Base-by-base conservation (phyloP, 2,888 invertebrate genomes). In the Cataglyphis cursor region DNA sequence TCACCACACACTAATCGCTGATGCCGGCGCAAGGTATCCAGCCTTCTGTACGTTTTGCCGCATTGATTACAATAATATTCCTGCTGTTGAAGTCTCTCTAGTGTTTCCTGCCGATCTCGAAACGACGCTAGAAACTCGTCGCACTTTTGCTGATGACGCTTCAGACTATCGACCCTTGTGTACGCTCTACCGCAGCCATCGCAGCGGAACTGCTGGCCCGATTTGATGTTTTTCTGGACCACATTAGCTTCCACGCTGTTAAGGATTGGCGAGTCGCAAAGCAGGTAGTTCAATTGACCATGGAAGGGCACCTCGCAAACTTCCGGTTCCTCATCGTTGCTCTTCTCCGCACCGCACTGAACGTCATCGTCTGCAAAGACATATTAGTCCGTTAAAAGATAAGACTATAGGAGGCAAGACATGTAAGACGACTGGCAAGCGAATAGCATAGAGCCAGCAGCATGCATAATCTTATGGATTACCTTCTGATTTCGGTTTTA, bases 71-170 rank as follows among this genome's bases (percentile, higher is more conserved):
- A 95, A 21, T 86, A 92, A 61, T 91, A 91, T 38, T 90, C 87
- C 48, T 90, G 90, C 6, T 82, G 82, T 10, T 89, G 86, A 18
- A 88, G 78, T 64, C 84, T 80, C 48, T 90, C 91, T 28, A 82
- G 48, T 12, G 87, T 84, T 8, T 87, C 90, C 28, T 90, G 86
- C 8, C 84, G 74, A 48, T 87, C 82, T 24, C 86, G 90, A 95
- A 96, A 84, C 94, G 95, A 84, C 94, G 94, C 89, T 95, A 95
- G 89, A 95, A 95, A 74, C 87, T 91, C 86, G 3, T 89, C 88
- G 88, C 95, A 95, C 1, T 90, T 90, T 15, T 81, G 85, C 57
- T 94, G 92, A 85, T 95, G 95, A 41, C 94, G 91, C 21, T 90
- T 92, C 10, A 95, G 84, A 44, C 95, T 95, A 86, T 94, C 93